Percentiles rank a stretch among this genome's conserved stretches.
Evolutionary conservation across 35 echinoderm and acorn worm genomes (phyloP).

Genomic region (Amphiura filiformis): DNA sequence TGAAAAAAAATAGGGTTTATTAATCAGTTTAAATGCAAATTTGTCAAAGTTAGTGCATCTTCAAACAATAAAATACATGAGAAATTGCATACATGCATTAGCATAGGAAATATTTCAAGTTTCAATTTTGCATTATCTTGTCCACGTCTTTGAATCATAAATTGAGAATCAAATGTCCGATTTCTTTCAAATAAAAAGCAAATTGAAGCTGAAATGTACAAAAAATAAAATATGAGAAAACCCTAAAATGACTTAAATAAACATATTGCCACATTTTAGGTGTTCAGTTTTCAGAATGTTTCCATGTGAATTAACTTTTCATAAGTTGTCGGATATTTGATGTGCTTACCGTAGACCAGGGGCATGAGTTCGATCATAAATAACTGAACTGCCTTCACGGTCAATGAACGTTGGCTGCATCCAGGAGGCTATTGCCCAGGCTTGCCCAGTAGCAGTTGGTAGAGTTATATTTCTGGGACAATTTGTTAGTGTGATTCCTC

Average conservation of each 20-base stretch:
- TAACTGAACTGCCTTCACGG: slow-evolving; percentile 6
- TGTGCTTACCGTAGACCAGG: slow-evolving; percentile 39
- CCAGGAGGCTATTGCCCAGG: slow-evolving; percentile 26
- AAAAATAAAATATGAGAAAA: not conserved
- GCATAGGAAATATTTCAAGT: too few species aligned
- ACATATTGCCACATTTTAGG: not conserved
- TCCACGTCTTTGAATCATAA: too few species aligned
- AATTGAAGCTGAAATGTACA: not conserved
- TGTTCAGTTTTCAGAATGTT: not conserved
- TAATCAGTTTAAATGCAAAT: too few species aligned
- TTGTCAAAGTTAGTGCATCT: too few species aligned
- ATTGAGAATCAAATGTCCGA: too few species aligned
- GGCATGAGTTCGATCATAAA: slow-evolving; percentile 15
- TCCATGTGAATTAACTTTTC: not conserved
- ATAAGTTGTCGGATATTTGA: too few species aligned
- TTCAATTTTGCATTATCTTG: too few species aligned
- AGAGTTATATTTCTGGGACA: slow-evolving; percentile 25
- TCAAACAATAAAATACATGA: too few species aligned
- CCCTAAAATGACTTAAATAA: too few species aligned
- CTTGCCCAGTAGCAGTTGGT: slow-evolving; percentile 5
- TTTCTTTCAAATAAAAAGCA: too few species aligned
- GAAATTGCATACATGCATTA: too few species aligned
- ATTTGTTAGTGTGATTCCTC: slow-evolving; percentile 9
- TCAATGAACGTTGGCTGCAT: slow-evolving; percentile 28
- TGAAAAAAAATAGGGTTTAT: too few species aligned